Evolutionary conservation across 2,888 invertebrate species (phyloP).

Genomic region (Drosophila lacicola): DNA sequence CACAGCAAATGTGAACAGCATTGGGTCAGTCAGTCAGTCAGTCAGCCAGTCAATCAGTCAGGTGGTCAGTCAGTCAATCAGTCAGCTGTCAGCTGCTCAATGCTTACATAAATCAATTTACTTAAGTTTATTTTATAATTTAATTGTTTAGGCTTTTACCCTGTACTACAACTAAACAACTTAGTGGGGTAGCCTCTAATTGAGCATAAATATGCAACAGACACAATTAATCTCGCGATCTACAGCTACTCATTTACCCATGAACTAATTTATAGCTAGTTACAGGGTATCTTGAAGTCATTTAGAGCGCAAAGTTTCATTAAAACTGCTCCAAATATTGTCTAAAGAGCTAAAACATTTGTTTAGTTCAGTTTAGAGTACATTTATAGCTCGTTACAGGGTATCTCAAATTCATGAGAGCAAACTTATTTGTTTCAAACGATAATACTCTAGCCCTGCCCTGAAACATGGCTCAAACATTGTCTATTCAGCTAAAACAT

Average conservation of each 20-base stretch:
- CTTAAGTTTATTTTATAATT: slow-evolving; percentile 76
- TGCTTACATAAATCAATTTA: slow-evolving; percentile 75
- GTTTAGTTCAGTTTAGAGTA: too few relatives aligned
- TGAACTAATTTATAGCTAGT: background rate
- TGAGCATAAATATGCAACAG: background rate
- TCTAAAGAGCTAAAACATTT: too few relatives aligned
- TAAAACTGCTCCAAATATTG: too few relatives aligned
- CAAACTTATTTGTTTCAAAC: too few relatives aligned
- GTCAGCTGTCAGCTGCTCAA: slow-evolving; percentile 47
- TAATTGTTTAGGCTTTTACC: slow-evolving; percentile 59
- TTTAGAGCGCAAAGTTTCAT: too few relatives aligned
- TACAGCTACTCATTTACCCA: too few relatives aligned
- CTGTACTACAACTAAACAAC: background rate
- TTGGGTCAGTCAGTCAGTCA: slow-evolving; percentile 28
- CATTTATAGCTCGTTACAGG: too few relatives aligned
- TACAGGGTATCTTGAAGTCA: background rate
- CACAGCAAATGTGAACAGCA: slow-evolving; percentile 27
- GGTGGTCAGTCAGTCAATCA: slow-evolving; percentile 24
- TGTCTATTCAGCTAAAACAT: too few relatives aligned
- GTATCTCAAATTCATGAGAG: too few relatives aligned
- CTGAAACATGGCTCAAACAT: too few relatives aligned
- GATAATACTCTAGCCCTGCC: too few relatives aligned
- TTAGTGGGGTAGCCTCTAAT: background rate
- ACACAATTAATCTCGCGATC: background rate
- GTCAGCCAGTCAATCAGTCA: slow-evolving; percentile 13